These are phyloP conservation scores for Rhinolophus sinicus DNA, from an alignment of 2,113 vertebrate species.

Conservation along the genomic window DNA sequence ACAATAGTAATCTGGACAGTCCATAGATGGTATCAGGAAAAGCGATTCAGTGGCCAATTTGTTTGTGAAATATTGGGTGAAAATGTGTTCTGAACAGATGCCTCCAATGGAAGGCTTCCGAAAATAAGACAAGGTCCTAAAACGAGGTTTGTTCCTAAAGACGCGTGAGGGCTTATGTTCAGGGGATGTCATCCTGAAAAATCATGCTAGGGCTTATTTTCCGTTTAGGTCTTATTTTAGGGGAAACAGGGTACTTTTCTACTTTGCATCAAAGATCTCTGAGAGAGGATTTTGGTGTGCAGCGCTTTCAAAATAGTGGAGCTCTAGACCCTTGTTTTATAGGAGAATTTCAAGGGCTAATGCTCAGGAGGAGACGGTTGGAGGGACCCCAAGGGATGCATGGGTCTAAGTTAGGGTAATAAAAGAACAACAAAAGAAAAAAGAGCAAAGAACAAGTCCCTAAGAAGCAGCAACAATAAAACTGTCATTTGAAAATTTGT, in stretches of 20 bases:
- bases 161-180: no score
- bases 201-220: no score
- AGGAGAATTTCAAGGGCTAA: neutral
- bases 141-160: no score
- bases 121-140: no score
- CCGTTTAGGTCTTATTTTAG: no score
- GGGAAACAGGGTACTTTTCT: neutral
- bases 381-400: neutral
- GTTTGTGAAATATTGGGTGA: neutral
- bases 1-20: neutral
- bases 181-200: no score
- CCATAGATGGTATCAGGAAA: neutral
- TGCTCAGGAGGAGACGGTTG: neutral
- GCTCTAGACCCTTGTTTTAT: neutral
- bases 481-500: neutral
- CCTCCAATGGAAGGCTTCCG: neutral
- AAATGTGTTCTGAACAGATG: neutral
- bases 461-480: neutral
- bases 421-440: neutral
- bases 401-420: neutral
- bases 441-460: neutral
- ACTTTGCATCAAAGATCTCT: no score
- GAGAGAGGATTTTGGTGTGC: fast-evolving
- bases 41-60: neutral
- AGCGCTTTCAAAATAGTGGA: neutral